phyloP scores from a whole-genome alignment of 2,888 invertebrate species.

The Acleris laterana region DNA sequence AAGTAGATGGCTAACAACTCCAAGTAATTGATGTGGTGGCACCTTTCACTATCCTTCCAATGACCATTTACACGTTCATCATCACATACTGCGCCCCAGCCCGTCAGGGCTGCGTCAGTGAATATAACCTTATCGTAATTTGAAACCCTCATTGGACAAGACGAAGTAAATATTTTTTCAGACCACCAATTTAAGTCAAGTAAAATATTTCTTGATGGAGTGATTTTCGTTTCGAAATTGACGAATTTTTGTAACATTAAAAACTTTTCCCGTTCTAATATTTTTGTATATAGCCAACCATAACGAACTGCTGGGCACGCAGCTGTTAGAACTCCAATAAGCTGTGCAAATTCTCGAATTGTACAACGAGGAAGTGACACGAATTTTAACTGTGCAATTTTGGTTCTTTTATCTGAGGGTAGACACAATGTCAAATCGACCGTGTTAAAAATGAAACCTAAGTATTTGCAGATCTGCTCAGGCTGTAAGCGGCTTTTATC shows the following conservation, averaged over 20 bases:
- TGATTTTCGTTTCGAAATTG: constrained; percentile 8
- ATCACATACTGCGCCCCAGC: constrained; percentile 28
- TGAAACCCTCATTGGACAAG: background rate
- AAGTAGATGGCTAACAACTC: constrained; percentile 14
- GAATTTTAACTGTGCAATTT: constrained; percentile 29
- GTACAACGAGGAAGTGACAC: constrained; percentile 13
- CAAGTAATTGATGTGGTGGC: constrained; percentile 35
- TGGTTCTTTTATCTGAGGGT: constrained; percentile 31
- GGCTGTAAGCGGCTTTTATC: constrained; percentile 33
- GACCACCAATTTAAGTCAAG: too few relatives aligned
- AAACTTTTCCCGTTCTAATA: constrained; percentile 37
- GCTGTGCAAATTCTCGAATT: constrained; percentile 25
- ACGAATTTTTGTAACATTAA: constrained; percentile 16
- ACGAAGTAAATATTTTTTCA: too few relatives aligned
- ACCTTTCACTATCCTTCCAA: constrained; percentile 11
- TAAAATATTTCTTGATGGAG: too few relatives aligned
- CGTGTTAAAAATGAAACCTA: constrained; percentile 27
- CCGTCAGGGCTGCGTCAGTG: constrained; percentile 29
- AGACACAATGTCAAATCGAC: constrained; percentile 12
- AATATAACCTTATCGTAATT: constrained; percentile 19
- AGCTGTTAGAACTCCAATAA: constrained; percentile 32
- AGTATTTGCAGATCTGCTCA: constrained; percentile 25
- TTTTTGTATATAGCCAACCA: constrained; percentile 38
- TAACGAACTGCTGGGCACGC: constrained; percentile 26
- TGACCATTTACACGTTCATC: background rate